These are phyloP conservation scores for Bimastos eiseni DNA, from an alignment of 2,888 invertebrate species.

Conservation along the genomic window DNA sequence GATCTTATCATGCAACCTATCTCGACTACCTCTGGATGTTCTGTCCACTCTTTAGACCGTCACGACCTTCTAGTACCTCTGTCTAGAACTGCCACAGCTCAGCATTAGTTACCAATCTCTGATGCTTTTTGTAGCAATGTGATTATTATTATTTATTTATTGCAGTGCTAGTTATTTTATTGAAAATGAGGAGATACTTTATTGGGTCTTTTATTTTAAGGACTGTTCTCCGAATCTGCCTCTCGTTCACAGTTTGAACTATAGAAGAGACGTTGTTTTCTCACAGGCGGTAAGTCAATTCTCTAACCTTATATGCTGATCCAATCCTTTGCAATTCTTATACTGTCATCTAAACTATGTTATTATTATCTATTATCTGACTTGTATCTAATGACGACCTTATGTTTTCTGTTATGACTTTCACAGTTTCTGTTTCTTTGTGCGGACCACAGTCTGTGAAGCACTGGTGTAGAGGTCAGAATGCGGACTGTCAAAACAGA, in stretches of 20 bases:
- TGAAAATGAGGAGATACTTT: neutral
- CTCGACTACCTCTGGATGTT: too few species aligned
- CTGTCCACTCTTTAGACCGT: too few species aligned
- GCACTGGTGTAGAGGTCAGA: neutral
- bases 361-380: neutral
- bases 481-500: neutral
- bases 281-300: constrained; percentile 67
- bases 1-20: too few species aligned
- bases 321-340: neutral
- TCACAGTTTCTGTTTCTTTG: too few species aligned
- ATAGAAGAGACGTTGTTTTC: constrained; percentile 60
- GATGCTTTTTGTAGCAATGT: neutral
- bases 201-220: constrained; percentile 44
- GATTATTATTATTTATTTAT: neutral
- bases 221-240: constrained; percentile 54
- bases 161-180: neutral
- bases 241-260: constrained; percentile 54
- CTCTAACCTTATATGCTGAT: neutral
- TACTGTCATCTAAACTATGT: neutral
- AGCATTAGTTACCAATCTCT: neutral
- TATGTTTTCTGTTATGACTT: too few species aligned
- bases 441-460: too few species aligned
- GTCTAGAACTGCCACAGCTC: too few species aligned
- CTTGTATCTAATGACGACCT: neutral
- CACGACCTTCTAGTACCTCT: neutral